Percentiles rank a stretch among this genome's conserved stretches.
Evolutionary conservation across 1,140 invertebrate species (phyloP).

Genomic region (Schmidtea mediterranea): DNA sequence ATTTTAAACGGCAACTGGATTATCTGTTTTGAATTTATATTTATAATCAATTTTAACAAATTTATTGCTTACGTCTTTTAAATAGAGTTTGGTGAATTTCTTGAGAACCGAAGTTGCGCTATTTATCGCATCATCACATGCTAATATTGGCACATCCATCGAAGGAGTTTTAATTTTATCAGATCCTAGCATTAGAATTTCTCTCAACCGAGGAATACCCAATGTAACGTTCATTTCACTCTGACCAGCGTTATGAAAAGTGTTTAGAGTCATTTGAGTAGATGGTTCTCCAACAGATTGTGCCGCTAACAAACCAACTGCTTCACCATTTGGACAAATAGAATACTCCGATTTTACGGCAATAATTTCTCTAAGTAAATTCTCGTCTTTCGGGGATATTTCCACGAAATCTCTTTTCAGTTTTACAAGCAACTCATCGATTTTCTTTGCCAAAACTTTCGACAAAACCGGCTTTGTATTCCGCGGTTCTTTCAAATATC

Average conservation of each 20-base stretch:
- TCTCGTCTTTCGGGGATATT: neutral
- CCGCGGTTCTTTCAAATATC: too few relatives aligned
- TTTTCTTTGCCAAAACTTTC: too few relatives aligned
- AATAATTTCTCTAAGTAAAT: neutral
- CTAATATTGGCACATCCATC: constrained; percentile 3
- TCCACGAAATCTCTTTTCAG: constrained; percentile 7
- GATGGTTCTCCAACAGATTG: constrained; percentile 88
- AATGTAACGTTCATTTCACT: constrained; percentile 99
- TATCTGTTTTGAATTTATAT: too few relatives aligned
- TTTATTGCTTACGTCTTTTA: too few relatives aligned
- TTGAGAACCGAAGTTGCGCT: neutral
- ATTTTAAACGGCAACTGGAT: too few relatives aligned
- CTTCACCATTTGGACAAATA: constrained; percentile 60
- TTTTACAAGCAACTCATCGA: too few relatives aligned
- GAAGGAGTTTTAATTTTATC: constrained; percentile 70
- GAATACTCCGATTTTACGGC: neutral
- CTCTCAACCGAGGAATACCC: constrained; percentile 66
- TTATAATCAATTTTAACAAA: too few relatives aligned
- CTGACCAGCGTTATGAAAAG: constrained; percentile 94
- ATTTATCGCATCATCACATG: neutral
- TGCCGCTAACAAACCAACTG: constrained; percentile 75
- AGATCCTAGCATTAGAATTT: constrained; percentile 83
- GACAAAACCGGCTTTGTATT: too few relatives aligned
- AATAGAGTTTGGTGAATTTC: neutral
- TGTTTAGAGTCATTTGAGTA: constrained; percentile 98